Base-by-base conservation (phyloP, 2,797 vertebrate species). In the Propithecus deckenii region DNA sequence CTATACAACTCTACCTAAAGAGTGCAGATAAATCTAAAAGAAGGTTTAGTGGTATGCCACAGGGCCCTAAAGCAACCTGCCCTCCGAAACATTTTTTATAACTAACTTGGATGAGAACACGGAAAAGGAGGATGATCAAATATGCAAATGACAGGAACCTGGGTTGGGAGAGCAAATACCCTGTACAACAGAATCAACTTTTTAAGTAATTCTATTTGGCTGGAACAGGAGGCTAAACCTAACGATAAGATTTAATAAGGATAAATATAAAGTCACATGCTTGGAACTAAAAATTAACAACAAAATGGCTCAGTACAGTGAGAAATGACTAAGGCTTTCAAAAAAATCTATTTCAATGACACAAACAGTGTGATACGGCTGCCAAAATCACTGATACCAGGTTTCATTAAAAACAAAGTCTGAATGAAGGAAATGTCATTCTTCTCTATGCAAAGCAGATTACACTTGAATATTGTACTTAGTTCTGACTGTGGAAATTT, bases 141-240 rank as follows among this genome's bases (percentile, higher is more conserved):
- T 86, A 71, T 57, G 65, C 38, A 80, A 63, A 90, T 74, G 38
- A 79, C 20, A 95, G 38, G 75, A 86, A 80, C 71, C 81, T 80
- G 65, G 55, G 63, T 48, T 67, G n/a, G 65, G 13, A 89, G 74
- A 80, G 38, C 57, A 67, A 89, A 57, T 41, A 65, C 28, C 38
- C 67, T n/a, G 23, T 10, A 86, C 22, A 22, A 79, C 32, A 86
- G 14, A 48, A 57, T 65, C 46, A 93, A 93, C 55, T 86, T 90
- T 76, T 74, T 65, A 89, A 94, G 59, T 63, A 85, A 93, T 55
- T 71, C 32, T 85, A 63, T 46, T 4, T 72, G 43, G 71, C 52
- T 93, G 38, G 91, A 55, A 89, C 22, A 72, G 79, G 55, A 95
- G n/a, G 61, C 30, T 89, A 89, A 78, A 85, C 71, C 52, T 85